These are phyloP conservation scores for Auanema sp. DNA, from an alignment of 2,888 invertebrate species.

Conservation along the genomic window DNA sequence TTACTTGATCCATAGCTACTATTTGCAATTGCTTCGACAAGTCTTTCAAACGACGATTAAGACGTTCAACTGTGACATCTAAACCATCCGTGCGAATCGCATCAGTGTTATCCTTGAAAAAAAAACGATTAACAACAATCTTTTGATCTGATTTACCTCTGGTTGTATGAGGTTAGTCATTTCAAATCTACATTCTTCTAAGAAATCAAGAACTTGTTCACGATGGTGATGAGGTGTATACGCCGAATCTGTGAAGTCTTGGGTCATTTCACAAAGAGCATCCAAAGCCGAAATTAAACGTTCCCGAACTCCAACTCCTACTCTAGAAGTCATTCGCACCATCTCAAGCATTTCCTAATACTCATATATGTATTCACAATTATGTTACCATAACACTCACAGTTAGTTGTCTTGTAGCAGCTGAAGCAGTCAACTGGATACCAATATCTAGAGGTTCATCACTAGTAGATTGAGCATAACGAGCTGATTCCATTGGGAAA, in stretches of 20 bases:
- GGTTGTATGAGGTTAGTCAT: slow-evolving; percentile 82
- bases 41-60: slow-evolving; percentile 61
- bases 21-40: slow-evolving; percentile 66
- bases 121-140: slow-evolving; percentile 2
- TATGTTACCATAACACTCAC: slow-evolving; percentile 52
- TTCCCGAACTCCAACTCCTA: slow-evolving; percentile 74
- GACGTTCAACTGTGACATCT: slow-evolving; percentile 62
- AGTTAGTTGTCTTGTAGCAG: slow-evolving; percentile 81
- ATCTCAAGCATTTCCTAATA: slow-evolving; percentile 78
- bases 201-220: slow-evolving; percentile 84
- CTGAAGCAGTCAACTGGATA: slow-evolving; percentile 72
- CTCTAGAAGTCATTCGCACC: slow-evolving; percentile 77
- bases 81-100: slow-evolving; percentile 41
- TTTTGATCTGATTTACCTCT: slow-evolving; percentile 27
- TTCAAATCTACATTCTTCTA: slow-evolving; percentile 86
- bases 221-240: slow-evolving; percentile 96
- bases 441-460: slow-evolving; percentile 66
- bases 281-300: slow-evolving; percentile 84
- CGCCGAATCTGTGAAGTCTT: slow-evolving; percentile 81
- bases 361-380: background rate
- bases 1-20: slow-evolving; percentile 68
- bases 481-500: slow-evolving; percentile 65
- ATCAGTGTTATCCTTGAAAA: slow-evolving; percentile 14
- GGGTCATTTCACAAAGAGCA: slow-evolving; percentile 86
- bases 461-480: slow-evolving; percentile 44